A percentile compares a stretch with the other conserved stretches of the same genome.
Conservation (phyloP, 2,888 invertebrate genomes). For the Drosophila macrospina region DNA sequence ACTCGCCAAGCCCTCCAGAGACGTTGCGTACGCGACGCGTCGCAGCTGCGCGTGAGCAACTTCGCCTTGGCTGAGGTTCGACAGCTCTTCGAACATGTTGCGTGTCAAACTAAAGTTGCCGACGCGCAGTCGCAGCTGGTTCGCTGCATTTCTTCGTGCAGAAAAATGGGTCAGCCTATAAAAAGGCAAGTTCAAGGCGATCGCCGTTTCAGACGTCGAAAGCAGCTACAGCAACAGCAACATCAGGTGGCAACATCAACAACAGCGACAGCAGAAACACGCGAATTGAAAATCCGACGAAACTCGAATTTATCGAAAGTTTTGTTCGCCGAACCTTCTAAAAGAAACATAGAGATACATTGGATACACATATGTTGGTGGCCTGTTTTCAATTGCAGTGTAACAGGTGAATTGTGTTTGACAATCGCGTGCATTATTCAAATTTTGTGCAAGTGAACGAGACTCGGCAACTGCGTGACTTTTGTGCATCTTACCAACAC, state of each 20-base stretch:
- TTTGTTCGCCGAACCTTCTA: constrained; percentile 32
- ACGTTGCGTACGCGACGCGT: constrained; percentile 7
- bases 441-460: constrained; percentile 46
- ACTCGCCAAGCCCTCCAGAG: constrained; percentile 3
- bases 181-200: constrained; percentile 93
- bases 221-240: constrained; percentile 66
- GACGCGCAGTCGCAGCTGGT: constrained; percentile 31
- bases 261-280: constrained; percentile 40
- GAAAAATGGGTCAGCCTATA: constrained; percentile 92
- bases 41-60: constrained; percentile 46
- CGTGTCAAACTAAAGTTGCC: not conserved
- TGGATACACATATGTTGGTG: constrained; percentile 20
- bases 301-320: constrained; percentile 68
- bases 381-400: constrained; percentile 37
- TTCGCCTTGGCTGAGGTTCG: constrained; percentile 15
- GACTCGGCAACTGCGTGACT: constrained; percentile 41
- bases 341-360: constrained; percentile 38
- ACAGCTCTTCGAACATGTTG: constrained; percentile 55
- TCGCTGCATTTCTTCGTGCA: constrained; percentile 67
- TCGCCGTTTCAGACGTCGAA: constrained; percentile 87
- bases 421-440: constrained; percentile 57
- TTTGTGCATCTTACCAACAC: constrained; percentile 26
- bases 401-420: constrained; percentile 62
- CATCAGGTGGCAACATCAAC: constrained; percentile 59
- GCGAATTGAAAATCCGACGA: constrained; percentile 61